Conservation (phyloP, 2,888 invertebrate species). For the Blastobasis lacticolella region DNA sequence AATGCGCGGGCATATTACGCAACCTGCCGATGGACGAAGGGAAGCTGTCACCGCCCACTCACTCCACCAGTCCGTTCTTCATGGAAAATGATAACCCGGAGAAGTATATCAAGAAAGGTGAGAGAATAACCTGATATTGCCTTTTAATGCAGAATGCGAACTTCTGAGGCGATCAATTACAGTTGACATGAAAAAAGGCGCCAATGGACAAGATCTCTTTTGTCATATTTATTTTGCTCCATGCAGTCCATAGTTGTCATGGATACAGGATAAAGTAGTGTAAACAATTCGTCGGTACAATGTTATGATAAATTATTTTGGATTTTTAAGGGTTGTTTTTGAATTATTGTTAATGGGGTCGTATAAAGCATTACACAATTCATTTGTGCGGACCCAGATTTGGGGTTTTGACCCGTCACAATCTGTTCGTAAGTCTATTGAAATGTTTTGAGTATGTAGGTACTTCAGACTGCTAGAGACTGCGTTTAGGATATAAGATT, state of each 20-base stretch:
- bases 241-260: too few species aligned
- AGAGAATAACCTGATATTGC: constrained; percentile 14
- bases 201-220: too few species aligned
- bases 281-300: too few species aligned
- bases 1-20: constrained; percentile 77
- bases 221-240: too few species aligned
- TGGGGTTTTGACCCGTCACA: constrained; percentile 63
- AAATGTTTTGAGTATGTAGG: not conserved
- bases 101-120: constrained; percentile 79
- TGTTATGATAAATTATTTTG: not conserved
- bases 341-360: constrained; percentile 25
- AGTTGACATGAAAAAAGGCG: too few species aligned
- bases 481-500: not conserved
- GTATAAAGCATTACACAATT: constrained; percentile 51
- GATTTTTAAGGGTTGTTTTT: constrained; percentile 7
- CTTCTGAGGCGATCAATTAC: not conserved
- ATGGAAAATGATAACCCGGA: constrained; percentile 76
- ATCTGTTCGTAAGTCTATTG: constrained; percentile 46
- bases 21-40: constrained; percentile 76
- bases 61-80: constrained; percentile 78
- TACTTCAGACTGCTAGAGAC: not conserved
- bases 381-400: constrained; percentile 61
- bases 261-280: too few species aligned
- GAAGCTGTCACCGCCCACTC: constrained; percentile 72
- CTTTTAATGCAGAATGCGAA: not conserved